Evolutionary conservation across 2,797 vertebrate species (phyloP).

Genomic region (Eremophila alpestris): DNA sequence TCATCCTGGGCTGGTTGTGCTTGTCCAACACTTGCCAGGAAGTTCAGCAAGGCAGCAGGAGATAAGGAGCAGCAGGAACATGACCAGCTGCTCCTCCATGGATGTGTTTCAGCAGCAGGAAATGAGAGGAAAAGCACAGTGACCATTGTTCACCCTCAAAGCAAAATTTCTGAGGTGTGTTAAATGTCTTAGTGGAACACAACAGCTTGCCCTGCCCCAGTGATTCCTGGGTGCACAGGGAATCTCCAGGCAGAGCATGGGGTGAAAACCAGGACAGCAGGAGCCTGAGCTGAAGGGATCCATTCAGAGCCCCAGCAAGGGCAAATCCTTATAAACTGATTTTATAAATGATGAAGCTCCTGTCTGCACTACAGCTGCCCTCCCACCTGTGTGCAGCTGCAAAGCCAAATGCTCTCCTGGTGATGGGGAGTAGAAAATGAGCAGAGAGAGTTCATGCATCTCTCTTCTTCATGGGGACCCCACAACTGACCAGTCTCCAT

Average conservation of each 20-base stretch:
- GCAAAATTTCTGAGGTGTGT: neutral
- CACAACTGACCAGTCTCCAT: accelerated
- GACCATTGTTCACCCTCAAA: neutral
- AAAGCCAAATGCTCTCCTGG: neutral
- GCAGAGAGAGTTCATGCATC: neutral
- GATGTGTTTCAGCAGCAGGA: neutral
- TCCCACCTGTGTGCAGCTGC: neutral
- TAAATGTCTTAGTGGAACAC: neutral
- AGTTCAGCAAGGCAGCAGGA: neutral
- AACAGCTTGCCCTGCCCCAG: neutral
- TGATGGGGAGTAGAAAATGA: neutral
- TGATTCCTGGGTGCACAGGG: neutral
- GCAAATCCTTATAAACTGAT: neutral
- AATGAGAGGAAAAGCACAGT: neutral
- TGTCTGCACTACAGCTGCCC: neutral
- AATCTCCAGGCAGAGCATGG: neutral
- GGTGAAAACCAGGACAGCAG: neutral
- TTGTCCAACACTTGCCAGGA: neutral
- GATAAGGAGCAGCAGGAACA: neutral
- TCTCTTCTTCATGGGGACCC: neutral
- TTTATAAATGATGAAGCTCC: neutral
- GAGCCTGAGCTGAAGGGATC: neutral
- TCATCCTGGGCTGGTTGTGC: neutral
- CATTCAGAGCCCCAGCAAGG: neutral
- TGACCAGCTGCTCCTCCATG: neutral